Conservation (phyloP, 2,888 invertebrate species). For the Chironomus riparius region DNA sequence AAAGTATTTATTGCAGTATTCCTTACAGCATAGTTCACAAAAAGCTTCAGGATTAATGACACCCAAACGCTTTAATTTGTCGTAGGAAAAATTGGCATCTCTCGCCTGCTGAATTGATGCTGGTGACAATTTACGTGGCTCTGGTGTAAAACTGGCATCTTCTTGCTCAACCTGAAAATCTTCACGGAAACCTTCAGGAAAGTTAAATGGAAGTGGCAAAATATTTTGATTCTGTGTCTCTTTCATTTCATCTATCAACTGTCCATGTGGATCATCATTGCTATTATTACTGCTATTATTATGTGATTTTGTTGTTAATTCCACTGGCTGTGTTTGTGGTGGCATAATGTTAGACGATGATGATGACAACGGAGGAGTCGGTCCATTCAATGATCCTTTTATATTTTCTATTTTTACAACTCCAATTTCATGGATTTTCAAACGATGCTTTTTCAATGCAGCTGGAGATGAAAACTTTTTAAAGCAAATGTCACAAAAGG, state of each 20-base stretch:
- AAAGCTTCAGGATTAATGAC: conserved; percentile 83
- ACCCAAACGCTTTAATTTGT: conserved; percentile 66
- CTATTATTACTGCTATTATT: background rate
- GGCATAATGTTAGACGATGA: background rate
- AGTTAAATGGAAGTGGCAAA: conserved; percentile 31
- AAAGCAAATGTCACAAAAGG: conserved; percentile 61
- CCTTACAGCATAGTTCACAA: conserved; percentile 87
- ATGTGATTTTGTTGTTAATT: conserved; percentile 8
- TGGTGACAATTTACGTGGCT: conserved; percentile 51
- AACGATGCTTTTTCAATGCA: conserved; percentile 59
- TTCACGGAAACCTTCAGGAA: conserved; percentile 43
- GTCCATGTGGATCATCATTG: background rate
- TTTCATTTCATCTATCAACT: background rate
- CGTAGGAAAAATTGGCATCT: conserved; percentile 64
- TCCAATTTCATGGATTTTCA: conserved; percentile 53
- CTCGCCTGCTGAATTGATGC: conserved; percentile 54
- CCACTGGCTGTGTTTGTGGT: conserved; percentile 1
- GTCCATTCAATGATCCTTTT: no score
- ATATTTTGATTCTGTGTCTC: background rate
- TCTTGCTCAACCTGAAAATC: conserved; percentile 43
- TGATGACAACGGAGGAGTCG: background rate
- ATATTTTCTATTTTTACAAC: background rate
- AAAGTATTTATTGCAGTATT: conserved; percentile 89
- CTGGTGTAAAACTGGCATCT: conserved; percentile 42
- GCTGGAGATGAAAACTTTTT: conserved; percentile 66